Conservation (phyloP, 2,888 invertebrate species). For the Andrena bucephala region DNA sequence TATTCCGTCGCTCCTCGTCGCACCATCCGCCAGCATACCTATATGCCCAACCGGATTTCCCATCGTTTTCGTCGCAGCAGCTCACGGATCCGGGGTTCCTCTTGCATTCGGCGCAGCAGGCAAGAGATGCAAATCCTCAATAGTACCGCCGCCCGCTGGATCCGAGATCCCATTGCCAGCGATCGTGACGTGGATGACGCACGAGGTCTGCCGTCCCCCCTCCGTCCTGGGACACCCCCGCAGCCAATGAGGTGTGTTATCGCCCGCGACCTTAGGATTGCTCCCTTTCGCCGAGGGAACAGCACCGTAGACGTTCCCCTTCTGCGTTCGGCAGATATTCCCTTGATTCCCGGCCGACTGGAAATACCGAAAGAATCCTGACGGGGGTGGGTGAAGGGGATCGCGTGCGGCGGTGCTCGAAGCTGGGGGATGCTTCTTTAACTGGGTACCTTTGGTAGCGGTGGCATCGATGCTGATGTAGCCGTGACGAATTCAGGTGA, state of each 20-base stretch:
- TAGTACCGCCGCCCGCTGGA: constrained; percentile 63
- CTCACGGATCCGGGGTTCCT: constrained; percentile 61
- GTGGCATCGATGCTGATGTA: too few species aligned
- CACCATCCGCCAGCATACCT: constrained; percentile 58
- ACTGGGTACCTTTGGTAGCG: too few species aligned
- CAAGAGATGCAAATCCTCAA: constrained; percentile 75
- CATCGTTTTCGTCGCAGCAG: constrained; percentile 67
- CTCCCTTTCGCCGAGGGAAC: constrained; percentile 35
- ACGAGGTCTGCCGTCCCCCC: constrained; percentile 42
- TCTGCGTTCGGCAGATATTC: constrained; percentile 6
- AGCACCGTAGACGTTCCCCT: constrained; percentile 3
- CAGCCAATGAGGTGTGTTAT: constrained; percentile 36
- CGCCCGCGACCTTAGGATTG: constrained; percentile 52
- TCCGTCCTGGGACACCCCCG: background rate
- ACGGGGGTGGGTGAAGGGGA: too few species aligned
- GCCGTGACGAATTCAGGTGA: too few species aligned
- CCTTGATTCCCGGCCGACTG: background rate
- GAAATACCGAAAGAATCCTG: too few species aligned
- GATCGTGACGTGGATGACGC: constrained; percentile 70
- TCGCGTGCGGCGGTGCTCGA: too few species aligned
- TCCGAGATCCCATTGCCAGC: constrained; percentile 71
- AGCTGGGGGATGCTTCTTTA: too few species aligned
- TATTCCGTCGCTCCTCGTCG: constrained; percentile 53
- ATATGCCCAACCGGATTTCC: constrained; percentile 72
- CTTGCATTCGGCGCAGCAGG: constrained; percentile 61